phyloP scores from a whole-genome alignment of 2,888 invertebrate species.

The Abscondita cerata region DNA sequence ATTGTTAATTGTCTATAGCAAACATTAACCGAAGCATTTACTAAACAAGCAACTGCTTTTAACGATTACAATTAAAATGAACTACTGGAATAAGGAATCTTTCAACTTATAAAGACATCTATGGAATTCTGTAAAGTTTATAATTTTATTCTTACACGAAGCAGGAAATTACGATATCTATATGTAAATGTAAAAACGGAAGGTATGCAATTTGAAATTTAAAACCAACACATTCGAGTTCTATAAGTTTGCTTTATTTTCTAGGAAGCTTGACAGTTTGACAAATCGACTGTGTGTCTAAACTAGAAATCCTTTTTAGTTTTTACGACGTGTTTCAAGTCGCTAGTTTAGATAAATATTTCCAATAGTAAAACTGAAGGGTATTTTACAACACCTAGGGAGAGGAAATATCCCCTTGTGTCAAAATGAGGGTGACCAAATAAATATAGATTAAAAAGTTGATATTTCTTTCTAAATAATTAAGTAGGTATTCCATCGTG shows the following conservation, averaged over 20 bases:
- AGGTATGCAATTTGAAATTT: constrained; percentile 10
- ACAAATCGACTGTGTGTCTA: constrained; percentile 39
- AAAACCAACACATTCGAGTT: constrained; percentile 14
- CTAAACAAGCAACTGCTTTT: too few species aligned
- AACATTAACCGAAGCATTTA: not conserved
- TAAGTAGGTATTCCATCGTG: too few species aligned
- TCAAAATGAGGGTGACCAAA: constrained; percentile 35
- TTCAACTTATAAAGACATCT: too few species aligned
- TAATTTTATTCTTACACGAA: constrained; percentile 1
- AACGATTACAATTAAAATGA: too few species aligned
- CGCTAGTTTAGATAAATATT: constrained; percentile 38
- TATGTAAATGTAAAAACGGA: not conserved
- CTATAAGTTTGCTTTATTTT: constrained; percentile 17
- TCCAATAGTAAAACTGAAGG: constrained; percentile 25
- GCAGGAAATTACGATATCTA: constrained; percentile 2
- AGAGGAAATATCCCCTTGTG: constrained; percentile 23
- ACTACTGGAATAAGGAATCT: too few species aligned
- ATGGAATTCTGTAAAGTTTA: not conserved
- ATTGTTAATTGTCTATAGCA: not conserved
- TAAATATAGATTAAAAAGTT: constrained; percentile 16
- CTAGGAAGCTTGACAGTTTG: constrained; percentile 38
- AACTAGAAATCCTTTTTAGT: constrained; percentile 42
- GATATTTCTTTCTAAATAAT: not conserved
- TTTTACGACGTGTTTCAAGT: constrained; percentile 43
- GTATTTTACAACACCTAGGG: constrained; percentile 19